Evolutionary conservation across 2,888 invertebrate species (phyloP).

Genomic region (Beris morrisii): DNA sequence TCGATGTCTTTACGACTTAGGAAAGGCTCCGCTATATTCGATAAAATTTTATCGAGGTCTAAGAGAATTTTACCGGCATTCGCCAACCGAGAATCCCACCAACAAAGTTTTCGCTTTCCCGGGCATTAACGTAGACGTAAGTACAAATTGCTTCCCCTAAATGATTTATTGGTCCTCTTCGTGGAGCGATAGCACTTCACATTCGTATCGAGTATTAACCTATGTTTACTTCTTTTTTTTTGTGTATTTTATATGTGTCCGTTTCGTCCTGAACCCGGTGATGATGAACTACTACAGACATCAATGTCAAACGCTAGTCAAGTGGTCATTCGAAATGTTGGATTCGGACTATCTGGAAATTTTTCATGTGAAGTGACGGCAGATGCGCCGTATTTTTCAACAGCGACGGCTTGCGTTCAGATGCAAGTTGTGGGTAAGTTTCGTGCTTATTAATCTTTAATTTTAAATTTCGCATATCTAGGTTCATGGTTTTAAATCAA

Average conservation of each 20-base stretch:
- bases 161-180: constrained; percentile 19
- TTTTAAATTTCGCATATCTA: background rate
- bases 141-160: constrained; percentile 53
- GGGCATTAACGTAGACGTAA: constrained; percentile 81
- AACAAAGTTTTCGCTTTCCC: constrained; percentile 73
- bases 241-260: constrained; percentile 9
- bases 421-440: constrained; percentile 77
- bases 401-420: constrained; percentile 65
- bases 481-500: too few relatives aligned
- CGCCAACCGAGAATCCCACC: constrained; percentile 72
- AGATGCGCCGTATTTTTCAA: constrained; percentile 70
- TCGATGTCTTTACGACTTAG: constrained; percentile 75
- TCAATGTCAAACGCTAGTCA: constrained; percentile 73
- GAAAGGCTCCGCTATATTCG: constrained; percentile 74
- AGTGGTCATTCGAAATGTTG: constrained; percentile 70
- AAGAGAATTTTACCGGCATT: constrained; percentile 82
- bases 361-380: constrained; percentile 80
- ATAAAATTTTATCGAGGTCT: constrained; percentile 86
- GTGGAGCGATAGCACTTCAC: background rate
- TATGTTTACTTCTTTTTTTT: background rate
- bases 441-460: background rate
- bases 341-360: constrained; percentile 72
- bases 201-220: background rate
- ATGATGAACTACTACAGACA: constrained; percentile 60
- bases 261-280: constrained; percentile 1